Conservation (phyloP, 2,797 vertebrate genomes). For the Hylomyscus alleni region DNA sequence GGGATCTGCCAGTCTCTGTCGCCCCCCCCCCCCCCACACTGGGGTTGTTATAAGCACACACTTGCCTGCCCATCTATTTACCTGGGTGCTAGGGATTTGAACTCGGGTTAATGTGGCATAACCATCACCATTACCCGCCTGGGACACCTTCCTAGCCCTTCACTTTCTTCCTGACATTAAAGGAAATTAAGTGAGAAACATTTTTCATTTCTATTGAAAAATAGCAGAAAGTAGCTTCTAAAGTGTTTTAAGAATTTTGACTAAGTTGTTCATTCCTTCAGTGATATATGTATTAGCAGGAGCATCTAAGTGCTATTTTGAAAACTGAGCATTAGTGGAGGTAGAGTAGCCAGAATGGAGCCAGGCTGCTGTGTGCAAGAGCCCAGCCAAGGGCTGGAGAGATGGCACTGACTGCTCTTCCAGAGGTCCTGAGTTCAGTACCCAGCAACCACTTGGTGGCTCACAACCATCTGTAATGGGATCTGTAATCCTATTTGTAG, state of each 20-base stretch:
- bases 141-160: neutral
- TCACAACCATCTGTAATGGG: neutral
- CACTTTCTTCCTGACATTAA: slow-evolving; percentile 14
- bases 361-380: neutral
- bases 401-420: neutral
- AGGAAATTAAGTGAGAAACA: slow-evolving; percentile 32
- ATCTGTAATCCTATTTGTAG: neutral
- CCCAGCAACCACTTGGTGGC: neutral
- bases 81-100: neutral
- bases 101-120: neutral
- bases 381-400: neutral
- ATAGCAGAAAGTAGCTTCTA: neutral
- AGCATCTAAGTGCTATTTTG: neutral
- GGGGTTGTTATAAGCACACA: neutral
- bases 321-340: neutral
- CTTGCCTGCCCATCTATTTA: neutral
- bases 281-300: neutral
- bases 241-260: slow-evolving; percentile 14
- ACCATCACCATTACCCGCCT: neutral
- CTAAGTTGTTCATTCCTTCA: neutral
- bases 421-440: neutral
- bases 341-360: neutral
- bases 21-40: no score
- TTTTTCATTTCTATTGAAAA: slow-evolving; percentile 35
- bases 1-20: neutral